Evolutionary conservation across 2,888 invertebrate species (phyloP).

Genomic region (Adela reaumurella): DNA sequence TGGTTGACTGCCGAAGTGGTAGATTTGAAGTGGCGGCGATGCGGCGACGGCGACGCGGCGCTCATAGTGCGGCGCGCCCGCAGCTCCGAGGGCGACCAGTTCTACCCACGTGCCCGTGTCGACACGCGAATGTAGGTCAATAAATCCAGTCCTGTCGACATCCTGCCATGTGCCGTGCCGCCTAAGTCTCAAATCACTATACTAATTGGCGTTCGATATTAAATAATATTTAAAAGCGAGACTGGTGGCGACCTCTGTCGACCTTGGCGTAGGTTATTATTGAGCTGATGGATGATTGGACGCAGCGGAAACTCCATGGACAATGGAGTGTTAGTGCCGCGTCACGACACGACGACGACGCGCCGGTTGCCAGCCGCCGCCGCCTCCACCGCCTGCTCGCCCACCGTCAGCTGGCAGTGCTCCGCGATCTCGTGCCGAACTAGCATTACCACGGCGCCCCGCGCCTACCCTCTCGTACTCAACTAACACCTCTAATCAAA

Average conservation of each 20-base stretch:
- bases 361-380: not conserved
- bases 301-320: not conserved
- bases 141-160: not conserved
- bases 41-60: too few species aligned
- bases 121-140: not conserved
- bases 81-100: not conserved
- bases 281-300: too few species aligned
- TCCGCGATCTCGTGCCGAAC: not conserved
- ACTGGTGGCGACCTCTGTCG: too few species aligned
- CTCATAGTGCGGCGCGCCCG: not conserved
- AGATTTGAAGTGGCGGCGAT: too few species aligned
- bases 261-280: too few species aligned
- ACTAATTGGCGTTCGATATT: too few species aligned
- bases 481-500: too few species aligned
- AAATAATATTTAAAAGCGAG: too few species aligned
- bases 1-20: too few species aligned
- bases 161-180: too few species aligned
- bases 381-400: not conserved
- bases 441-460: not conserved
- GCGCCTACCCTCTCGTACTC: not conserved
- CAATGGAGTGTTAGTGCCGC: not conserved
- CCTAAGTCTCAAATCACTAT: too few species aligned
- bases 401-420: too few species aligned
- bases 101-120: not conserved
- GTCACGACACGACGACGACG: not conserved